These are phyloP conservation scores for Simalia tracyae DNA, from an alignment of 2,797 vertebrate genomes.

Conservation along the genomic window DNA sequence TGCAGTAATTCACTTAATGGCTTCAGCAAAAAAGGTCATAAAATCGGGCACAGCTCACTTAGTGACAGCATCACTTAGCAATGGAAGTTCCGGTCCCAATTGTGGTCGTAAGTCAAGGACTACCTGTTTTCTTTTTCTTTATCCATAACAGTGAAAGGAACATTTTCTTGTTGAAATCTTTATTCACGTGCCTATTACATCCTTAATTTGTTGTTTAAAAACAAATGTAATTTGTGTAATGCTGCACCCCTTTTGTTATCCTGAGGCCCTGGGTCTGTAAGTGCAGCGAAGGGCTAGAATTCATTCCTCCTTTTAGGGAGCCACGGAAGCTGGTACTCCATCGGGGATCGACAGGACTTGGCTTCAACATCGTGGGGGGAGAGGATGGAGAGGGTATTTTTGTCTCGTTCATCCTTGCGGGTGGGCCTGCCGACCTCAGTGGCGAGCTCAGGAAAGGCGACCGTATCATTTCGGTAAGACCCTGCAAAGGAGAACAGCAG, in stretches of 20 bases:
- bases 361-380: slow-evolving; percentile 97
- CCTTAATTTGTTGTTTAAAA: neutral
- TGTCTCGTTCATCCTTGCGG: slow-evolving; percentile 97
- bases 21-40: no score
- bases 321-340: slow-evolving; percentile 92
- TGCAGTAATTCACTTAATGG: no score
- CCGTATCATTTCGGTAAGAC: slow-evolving; percentile 89
- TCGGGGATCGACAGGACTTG: slow-evolving; percentile 91
- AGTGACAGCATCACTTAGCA: no score
- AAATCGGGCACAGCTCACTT: no score
- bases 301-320: slow-evolving; percentile 75
- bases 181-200: neutral
- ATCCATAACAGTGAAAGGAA: neutral
- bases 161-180: neutral
- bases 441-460: slow-evolving; percentile 97
- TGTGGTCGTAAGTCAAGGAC: neutral
- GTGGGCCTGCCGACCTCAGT: slow-evolving; percentile 93
- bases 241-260: neutral
- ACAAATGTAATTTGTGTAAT: neutral
- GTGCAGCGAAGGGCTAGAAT: neutral
- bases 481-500: no score
- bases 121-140: neutral
- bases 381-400: slow-evolving; percentile 98
- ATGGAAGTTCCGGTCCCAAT: no score
- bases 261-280: neutral